Base-by-base conservation (phyloP, 1,140 invertebrate genomes). In the Harpegnathos saltator region DNA sequence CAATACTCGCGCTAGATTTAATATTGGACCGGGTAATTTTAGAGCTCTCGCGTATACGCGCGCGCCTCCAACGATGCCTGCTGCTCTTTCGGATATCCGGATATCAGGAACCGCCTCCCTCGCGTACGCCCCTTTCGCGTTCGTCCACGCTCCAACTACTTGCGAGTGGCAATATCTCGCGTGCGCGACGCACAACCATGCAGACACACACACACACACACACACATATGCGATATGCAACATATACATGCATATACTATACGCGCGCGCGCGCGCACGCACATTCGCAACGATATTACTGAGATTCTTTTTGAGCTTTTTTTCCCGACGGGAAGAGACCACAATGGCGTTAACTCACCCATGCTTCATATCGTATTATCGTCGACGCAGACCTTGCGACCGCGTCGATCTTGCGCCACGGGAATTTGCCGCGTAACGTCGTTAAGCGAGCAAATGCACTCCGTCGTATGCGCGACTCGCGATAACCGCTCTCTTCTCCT, bases 41-140 rank as follows among this genome's bases (percentile, higher is more conserved):
- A 69, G 75, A 80, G 33, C 26, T 38, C 17, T 44, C 38, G 29
- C 29, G 29, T 33, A 5, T n/a, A n/a, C n/a, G n/a, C n/a, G n/a
- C n/a, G n/a, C n/a, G n/a, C n/a, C n/a, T n/a, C n/a, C n/a, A n/a
- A n/a, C 29, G 26, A 50, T 75, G 72, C 15, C 44, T 63, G 59
- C n/a, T 3, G 38, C 58, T 62, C 62, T 77, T 61, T 69, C 65
- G 75, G 65, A 80, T 78, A 78, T 78, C 33, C 75, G 50, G 22
- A 78, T 80, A 80, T 80, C 75, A 80, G 75, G 33, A 71, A 71
- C 65, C 75, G 75, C 75, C 75, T 58, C 75, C 1, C 24, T 71
- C 38, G 56, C 75, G 33, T 80, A 80, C 75, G 75, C 75, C 75
- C 75, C 75, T 80, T 80, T 80, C 52, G 65, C 74, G 74, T 78